A percentile compares a stretch with the other conserved stretches of the same genome.
Evolutionary conservation across 2,888 invertebrate species (phyloP).

Genomic region (Lamellibrachia satsuma): DNA sequence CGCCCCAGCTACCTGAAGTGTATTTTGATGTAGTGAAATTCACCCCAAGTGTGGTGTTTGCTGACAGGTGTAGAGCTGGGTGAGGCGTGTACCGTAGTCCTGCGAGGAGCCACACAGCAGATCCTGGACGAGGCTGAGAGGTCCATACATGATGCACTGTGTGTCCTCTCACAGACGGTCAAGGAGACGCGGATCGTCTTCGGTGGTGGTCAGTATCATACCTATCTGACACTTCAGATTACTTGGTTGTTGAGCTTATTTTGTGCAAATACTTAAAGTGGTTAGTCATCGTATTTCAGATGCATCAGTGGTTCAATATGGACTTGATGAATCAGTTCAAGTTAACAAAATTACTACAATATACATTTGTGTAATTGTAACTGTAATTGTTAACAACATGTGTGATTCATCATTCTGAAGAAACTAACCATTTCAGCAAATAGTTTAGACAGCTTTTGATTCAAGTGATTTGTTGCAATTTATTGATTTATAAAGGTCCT

Average conservation of each 20-base stretch:
- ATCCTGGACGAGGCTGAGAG: conserved; percentile 98
- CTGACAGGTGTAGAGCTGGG: conserved; percentile 82
- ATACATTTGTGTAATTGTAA: too few relatives aligned
- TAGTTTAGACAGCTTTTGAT: too few relatives aligned
- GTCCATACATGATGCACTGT: conserved; percentile 96
- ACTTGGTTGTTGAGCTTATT: background rate
- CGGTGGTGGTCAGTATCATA: conserved; percentile 78
- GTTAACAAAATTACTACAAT: too few relatives aligned
- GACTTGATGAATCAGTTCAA: too few relatives aligned
- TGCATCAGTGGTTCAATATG: conserved; percentile 81
- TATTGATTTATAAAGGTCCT: too few relatives aligned
- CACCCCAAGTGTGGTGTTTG: too few relatives aligned
- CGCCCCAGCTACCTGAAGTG: too few relatives aligned
- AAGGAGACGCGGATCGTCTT: conserved; percentile 89
- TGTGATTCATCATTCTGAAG: too few relatives aligned
- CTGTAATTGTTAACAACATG: too few relatives aligned
- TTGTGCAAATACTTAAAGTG: conserved; percentile 30
- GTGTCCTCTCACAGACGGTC: conserved; percentile 94
- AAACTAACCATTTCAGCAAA: too few relatives aligned
- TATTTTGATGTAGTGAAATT: background rate
- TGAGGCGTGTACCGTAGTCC: conserved; percentile 95
- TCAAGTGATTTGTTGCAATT: background rate
- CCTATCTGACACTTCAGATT: background rate
- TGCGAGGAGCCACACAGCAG: conserved; percentile 97
- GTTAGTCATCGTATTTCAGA: conserved; percentile 66